Percentiles rank a stretch among this genome's conserved stretches.
Conservation (phyloP, 2,113 vertebrate genomes). For the Xenopus borealis region DNA sequence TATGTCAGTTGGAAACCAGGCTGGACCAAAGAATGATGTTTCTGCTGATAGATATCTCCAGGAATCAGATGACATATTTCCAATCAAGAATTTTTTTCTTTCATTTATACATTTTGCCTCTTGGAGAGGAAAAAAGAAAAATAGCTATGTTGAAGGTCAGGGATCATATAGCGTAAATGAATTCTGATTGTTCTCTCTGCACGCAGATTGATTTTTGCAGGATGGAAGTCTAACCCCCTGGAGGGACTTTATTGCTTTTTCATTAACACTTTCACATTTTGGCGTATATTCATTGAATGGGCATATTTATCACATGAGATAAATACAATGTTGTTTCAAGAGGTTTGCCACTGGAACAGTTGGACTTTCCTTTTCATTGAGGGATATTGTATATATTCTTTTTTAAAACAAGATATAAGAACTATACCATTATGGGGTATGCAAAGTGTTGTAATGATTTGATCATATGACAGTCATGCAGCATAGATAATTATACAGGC, state of each 20-base stretch:
- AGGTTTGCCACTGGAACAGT: too few species aligned
- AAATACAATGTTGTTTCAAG: background rate
- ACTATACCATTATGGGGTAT: too few species aligned
- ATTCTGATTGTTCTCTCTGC: background rate
- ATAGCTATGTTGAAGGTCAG: conserved; percentile 1
- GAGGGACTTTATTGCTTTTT: background rate
- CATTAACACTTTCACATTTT: background rate
- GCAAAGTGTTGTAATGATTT: too few species aligned
- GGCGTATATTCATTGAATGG: background rate
- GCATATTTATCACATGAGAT: background rate
- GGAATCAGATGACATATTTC: background rate
- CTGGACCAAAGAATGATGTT: background rate
- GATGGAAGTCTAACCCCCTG: background rate
- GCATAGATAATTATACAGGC: too few species aligned
- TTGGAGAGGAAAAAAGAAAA: background rate
- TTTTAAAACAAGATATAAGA: too few species aligned
- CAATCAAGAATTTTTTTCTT: background rate
- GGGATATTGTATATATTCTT: too few species aligned
- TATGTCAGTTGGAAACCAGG: background rate
- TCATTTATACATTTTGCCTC: background rate
- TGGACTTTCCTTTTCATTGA: too few species aligned
- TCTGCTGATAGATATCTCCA: background rate
- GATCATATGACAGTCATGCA: too few species aligned
- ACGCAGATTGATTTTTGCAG: background rate
- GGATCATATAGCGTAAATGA: background rate